A percentile compares a stretch with the other conserved stretches of the same genome.
phyloP scores from a whole-genome alignment of 2,113 vertebrate genomes.

The Pseudonaja textilis region DNA sequence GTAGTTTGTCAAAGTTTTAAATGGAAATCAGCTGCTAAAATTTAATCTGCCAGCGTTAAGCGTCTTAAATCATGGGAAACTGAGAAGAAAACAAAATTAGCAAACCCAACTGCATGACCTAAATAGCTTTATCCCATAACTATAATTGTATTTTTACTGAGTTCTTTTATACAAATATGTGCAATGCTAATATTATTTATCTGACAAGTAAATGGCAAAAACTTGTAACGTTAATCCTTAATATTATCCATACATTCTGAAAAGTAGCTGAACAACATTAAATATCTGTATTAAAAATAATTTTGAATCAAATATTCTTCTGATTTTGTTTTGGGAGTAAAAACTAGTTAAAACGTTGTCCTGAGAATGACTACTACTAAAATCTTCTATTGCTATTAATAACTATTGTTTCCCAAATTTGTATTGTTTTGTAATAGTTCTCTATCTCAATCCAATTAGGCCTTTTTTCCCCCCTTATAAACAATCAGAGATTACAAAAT shows the following conservation, averaged over 20 bases:
- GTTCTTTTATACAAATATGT: not conserved
- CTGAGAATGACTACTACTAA: not conserved
- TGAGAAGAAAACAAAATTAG: conserved; percentile 30
- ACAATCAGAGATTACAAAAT: not conserved
- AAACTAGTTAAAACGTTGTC: not conserved
- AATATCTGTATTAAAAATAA: not conserved
- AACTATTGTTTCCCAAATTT: not conserved
- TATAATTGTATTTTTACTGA: conserved; percentile 10
- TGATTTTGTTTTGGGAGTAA: not conserved
- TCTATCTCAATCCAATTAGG: not conserved
- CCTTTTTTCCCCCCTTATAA: not conserved
- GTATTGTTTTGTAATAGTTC: not conserved
- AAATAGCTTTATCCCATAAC: not conserved
- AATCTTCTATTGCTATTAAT: not conserved
- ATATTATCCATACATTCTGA: not conserved
- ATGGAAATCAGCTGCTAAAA: conserved; percentile 75
- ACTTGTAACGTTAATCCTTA: not conserved
- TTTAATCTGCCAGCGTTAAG: conserved; percentile 41
- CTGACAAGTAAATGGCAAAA: not conserved
- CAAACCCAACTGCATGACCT: conserved; percentile 8
- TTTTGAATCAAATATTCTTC: not conserved
- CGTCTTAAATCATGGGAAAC: conserved; percentile 63
- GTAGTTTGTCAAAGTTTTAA: conserved; percentile 73
- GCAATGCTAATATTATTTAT: not conserved
- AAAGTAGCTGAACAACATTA: not conserved